These are phyloP conservation scores for Erpobdella octoculata DNA, from an alignment of 2,888 invertebrate genomes.

Conservation along the genomic window DNA sequence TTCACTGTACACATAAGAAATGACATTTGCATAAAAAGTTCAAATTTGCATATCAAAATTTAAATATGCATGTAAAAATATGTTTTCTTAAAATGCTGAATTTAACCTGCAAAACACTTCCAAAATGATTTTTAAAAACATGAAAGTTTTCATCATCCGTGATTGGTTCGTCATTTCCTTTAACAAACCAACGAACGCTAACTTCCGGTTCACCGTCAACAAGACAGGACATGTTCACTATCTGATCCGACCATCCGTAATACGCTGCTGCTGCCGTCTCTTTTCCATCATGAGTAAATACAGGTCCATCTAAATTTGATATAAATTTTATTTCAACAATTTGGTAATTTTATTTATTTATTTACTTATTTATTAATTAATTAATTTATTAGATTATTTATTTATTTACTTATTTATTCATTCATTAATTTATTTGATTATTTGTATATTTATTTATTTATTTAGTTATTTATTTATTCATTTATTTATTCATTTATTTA, in stretches of 20 bases:
- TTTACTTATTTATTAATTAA: too few species aligned
- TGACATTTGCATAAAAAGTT: too few species aligned
- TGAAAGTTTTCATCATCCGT: background rate
- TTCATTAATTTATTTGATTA: too few species aligned
- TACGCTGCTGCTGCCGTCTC: slow-evolving; percentile 7
- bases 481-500: too few species aligned
- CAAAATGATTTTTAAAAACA: background rate
- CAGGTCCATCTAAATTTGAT: background rate
- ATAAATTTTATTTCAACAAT: background rate
- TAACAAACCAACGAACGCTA: slow-evolving; percentile 21
- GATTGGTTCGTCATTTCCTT: background rate
- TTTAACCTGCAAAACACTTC: background rate
- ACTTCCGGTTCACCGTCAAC: slow-evolving; percentile 34
- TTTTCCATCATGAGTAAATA: background rate
- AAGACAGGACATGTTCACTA: slow-evolving; percentile 35
- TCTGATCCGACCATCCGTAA: slow-evolving; percentile 35
- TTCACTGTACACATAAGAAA: too few species aligned
- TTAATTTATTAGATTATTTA: too few species aligned
- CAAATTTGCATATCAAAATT: background rate
- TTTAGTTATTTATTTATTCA: too few species aligned
- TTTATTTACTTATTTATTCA: too few species aligned
- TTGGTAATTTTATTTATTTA: too few species aligned
- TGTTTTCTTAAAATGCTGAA: background rate
- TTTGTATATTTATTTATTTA: too few species aligned
- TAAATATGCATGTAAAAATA: background rate